These are phyloP conservation scores for Epinephelus cyanopodus DNA, from an alignment of 2,113 vertebrate species.

Conservation along the genomic window DNA sequence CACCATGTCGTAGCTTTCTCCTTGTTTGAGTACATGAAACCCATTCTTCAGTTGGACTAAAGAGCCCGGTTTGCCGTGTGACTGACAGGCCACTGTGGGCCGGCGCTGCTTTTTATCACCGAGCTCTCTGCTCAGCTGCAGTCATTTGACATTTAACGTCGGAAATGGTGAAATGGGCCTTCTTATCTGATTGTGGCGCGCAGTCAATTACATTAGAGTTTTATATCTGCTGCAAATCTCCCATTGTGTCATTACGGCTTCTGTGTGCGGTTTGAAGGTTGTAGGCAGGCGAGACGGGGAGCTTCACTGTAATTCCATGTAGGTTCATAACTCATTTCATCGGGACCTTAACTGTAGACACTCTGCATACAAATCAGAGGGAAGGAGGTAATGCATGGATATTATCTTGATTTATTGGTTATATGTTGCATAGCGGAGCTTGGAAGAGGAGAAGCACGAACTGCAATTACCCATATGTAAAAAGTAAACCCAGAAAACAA, in stretches of 20 bases:
- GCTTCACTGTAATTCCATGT: constrained; percentile 12
- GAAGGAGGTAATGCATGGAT: constrained; percentile 16
- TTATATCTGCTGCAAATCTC: constrained; percentile 77
- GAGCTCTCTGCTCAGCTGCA: constrained; percentile 48
- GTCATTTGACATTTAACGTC: constrained; percentile 62
- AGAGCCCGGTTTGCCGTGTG: constrained; percentile 22
- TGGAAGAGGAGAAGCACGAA: not conserved
- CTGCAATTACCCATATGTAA: not conserved
- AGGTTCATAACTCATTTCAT: constrained; percentile 57
- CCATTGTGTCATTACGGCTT: constrained; percentile 58
- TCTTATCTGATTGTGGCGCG: constrained; percentile 79
- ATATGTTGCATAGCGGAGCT: not conserved
- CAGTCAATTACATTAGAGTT: constrained; percentile 75
- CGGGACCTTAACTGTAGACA: constrained; percentile 22
- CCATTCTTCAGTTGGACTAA: constrained; percentile 34
- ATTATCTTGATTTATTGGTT: constrained; percentile 24
- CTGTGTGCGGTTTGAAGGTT: constrained; percentile 59
- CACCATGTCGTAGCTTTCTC: constrained; percentile 31
- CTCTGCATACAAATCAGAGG: constrained; percentile 50
- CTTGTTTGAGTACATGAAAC: constrained; percentile 41
- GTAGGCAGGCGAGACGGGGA: constrained; percentile 16
- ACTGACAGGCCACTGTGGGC: constrained; percentile 58
- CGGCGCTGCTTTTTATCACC: constrained; percentile 43
- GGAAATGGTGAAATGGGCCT: constrained; percentile 53
- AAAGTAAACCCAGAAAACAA: not conserved